Base-by-base conservation (phyloP, 1,140 invertebrate species). In the Aphaenogaster ashmeadi region DNA sequence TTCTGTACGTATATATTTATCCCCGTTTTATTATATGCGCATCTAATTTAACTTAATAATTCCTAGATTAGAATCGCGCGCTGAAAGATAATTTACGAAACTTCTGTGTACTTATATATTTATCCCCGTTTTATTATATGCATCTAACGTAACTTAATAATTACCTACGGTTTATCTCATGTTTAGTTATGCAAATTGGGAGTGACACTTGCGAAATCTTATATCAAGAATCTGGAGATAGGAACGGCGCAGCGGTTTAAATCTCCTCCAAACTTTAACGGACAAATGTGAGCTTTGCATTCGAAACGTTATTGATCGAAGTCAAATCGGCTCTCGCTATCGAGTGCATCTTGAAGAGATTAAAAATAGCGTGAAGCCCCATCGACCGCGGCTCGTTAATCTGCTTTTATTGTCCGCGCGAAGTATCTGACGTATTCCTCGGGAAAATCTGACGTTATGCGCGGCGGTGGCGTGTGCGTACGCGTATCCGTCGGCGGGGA, bases 311-410 rank as follows among this genome's bases (percentile, higher is more conserved):
- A 74, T 74, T 50, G 54, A 62, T 75, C 52, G 69, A 62, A 36
- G 47, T 84, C 44, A 75, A 62, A 60, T 84, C 62, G 21, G 11
- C 0, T 47, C 33, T 33, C 18, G 41, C 21, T 47, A 44, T 27
- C 13, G 52, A 58, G 41, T 47, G 52, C 27, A 47, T 33, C 41
- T 74, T 8, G 52, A 36, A n/a, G 27, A 50, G 54, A 83, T 75
- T 75, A 50, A 33, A 74, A 81, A 81, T 52, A 62, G 54, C 54
- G 13, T 9, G 44, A 74, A 7, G 27, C 47, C 33, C 11, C 33
- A 78, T 72, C 66, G 38, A 72, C 60, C 47, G 47, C 69, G 41
- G 8, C 18, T 83, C 80, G 69, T 84, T 84, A 84, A 84, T 84
- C 41, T 75, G 11, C 54, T 38, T 69, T 75, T 75, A 75, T 75